A percentile compares a stretch with the other conserved stretches of the same genome.
These are phyloP conservation scores for Hyles euphorbiae DNA, from an alignment of 1,140 invertebrate genomes.

Conservation along the genomic window DNA sequence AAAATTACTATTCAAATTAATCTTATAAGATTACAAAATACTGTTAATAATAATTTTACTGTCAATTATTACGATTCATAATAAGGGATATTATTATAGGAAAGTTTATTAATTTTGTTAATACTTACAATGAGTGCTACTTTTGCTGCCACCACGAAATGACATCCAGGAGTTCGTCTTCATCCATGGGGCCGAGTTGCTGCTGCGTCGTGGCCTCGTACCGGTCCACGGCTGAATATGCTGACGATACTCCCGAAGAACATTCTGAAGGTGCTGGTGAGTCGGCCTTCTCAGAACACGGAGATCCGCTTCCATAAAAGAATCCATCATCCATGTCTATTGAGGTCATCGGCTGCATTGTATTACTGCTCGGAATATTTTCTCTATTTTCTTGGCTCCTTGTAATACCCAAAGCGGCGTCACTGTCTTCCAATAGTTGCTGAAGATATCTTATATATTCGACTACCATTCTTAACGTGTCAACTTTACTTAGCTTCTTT, in stretches of 20 bases:
- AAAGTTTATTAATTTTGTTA: neutral
- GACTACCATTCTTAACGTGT: constrained; percentile 94
- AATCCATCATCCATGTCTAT: constrained; percentile 71
- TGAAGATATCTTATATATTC: constrained; percentile 95
- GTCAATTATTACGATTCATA: neutral
- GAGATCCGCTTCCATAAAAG: constrained; percentile 64
- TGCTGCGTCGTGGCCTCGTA: constrained; percentile 72
- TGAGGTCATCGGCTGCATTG: constrained; percentile 45
- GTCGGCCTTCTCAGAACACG: constrained; percentile 80
- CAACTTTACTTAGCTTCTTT: constrained; percentile 97
- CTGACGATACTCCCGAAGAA: constrained; percentile 77
- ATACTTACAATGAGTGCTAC: constrained; percentile 64
- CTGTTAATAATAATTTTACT: no score
- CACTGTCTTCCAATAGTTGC: constrained; percentile 85
- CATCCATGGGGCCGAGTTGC: constrained; percentile 81
- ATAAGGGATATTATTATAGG: neutral
- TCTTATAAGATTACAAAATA: no score
- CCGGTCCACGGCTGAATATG: constrained; percentile 62
- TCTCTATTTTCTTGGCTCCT: constrained; percentile 66
- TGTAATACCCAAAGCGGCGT: constrained; percentile 65
- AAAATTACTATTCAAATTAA: no score
- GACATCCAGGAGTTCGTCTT: constrained; percentile 89
- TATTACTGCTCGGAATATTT: constrained; percentile 55
- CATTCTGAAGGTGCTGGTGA: constrained; percentile 87
- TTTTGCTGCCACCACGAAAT: constrained; percentile 89